Evolutionary conservation across 2,888 invertebrate genomes (phyloP).

Genomic region (Pyrrhia umbra): DNA sequence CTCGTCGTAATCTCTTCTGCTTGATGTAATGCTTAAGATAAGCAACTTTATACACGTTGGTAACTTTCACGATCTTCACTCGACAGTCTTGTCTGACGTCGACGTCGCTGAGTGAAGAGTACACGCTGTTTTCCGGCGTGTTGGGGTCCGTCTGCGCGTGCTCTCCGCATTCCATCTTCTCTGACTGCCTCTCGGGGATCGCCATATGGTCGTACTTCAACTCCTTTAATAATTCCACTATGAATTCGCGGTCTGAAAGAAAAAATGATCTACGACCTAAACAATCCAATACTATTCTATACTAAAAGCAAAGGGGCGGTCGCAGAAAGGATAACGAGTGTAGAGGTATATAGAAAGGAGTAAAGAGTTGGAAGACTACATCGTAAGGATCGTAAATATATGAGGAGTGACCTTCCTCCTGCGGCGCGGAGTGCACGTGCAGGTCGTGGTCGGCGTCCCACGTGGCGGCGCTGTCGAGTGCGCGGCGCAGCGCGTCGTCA

Average conservation of each 20-base stretch:
- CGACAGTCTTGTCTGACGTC: conserved; percentile 77
- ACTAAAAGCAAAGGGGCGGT: neutral
- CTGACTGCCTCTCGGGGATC: conserved; percentile 63
- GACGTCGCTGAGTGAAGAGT: conserved; percentile 74
- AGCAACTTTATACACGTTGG: conserved; percentile 85
- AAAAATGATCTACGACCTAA: conserved; percentile 33
- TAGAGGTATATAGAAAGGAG: neutral
- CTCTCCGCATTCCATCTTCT: conserved; percentile 70
- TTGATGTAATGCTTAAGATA: conserved; percentile 84
- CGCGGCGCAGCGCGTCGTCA: conserved; percentile 70
- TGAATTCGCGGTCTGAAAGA: conserved; percentile 76
- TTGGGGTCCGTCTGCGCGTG: conserved; percentile 61
- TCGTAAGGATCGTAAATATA: neutral
- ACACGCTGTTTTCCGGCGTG: conserved; percentile 71
- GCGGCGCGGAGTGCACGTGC: conserved; percentile 60
- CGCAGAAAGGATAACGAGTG: neutral
- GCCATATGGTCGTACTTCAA: conserved; percentile 71
- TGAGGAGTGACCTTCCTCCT: conserved; percentile 68
- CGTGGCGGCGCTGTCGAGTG: conserved; percentile 62
- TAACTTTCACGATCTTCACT: conserved; percentile 84
- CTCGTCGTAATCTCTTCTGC: conserved; percentile 79
- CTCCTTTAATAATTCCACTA: conserved; percentile 77
- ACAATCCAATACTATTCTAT: conserved; percentile 18
- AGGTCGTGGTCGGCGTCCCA: conserved; percentile 63
- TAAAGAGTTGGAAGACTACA: neutral